phyloP scores from a whole-genome alignment of 2,888 invertebrate genomes.

The Rhynchonema sp. region DNA sequence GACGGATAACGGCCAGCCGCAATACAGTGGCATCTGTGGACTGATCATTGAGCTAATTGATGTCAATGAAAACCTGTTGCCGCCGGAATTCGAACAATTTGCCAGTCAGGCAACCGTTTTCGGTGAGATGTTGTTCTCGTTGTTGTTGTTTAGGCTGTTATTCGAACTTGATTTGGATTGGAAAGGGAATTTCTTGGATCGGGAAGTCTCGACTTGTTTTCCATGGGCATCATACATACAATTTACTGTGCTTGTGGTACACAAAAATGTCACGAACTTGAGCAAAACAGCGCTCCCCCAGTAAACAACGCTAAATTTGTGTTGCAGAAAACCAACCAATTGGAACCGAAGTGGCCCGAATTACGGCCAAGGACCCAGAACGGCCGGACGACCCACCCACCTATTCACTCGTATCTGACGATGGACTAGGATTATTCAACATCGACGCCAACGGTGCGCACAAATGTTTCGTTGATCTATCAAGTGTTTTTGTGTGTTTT shows the following conservation, averaged over 20 bases:
- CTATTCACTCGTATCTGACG: conserved; percentile 59
- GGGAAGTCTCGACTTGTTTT: neutral
- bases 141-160: no score
- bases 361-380: conserved; percentile 52
- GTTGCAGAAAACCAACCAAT: conserved; percentile 40
- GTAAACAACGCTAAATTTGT: no score
- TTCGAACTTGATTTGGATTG: no score
- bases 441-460: conserved; percentile 65
- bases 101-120: conserved; percentile 22
- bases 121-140: conserved; percentile 9
- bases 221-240: no score
- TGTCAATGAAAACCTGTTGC: conserved; percentile 31
- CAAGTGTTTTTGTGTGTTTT: no score
- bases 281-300: no score
- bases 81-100: conserved; percentile 30
- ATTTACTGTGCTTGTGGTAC: no score
- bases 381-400: conserved; percentile 59
- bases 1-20: conserved; percentile 16
- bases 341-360: conserved; percentile 58
- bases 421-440: conserved; percentile 74
- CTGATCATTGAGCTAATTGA: conserved; percentile 31
- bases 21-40: conserved; percentile 17
- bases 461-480: no score
- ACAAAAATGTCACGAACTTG: no score
- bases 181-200: no score